Conservation (phyloP, 2,113 vertebrate genomes). For the Gambusia affinis region DNA sequence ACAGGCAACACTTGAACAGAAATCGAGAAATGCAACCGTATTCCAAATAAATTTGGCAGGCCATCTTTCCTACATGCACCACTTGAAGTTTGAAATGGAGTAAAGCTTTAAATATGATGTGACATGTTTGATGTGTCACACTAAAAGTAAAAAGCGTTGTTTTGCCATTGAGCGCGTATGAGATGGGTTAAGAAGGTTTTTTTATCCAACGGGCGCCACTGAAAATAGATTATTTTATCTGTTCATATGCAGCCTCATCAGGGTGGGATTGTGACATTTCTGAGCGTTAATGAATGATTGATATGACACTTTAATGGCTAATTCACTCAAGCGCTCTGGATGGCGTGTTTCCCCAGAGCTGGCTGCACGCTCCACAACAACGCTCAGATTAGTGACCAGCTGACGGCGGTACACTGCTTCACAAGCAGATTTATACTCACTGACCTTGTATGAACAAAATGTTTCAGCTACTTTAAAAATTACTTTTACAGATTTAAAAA, state of each 20-base stretch:
- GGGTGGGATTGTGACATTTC: conserved; percentile 38
- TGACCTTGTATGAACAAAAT: too few species aligned
- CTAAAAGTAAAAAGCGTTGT: conserved; percentile 4
- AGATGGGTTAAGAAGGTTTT: conserved; percentile 26
- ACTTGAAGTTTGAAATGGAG: background rate
- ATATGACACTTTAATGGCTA: conserved; percentile 60
- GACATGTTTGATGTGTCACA: conserved; percentile 18
- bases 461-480: too few species aligned
- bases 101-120: background rate
- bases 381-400: too few species aligned
- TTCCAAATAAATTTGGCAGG: background rate
- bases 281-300: conserved; percentile 65
- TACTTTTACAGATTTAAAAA: too few species aligned
- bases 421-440: too few species aligned
- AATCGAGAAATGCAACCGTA: background rate
- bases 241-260: conserved; percentile 35
- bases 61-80: background rate
- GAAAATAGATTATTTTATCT: conserved; percentile 56
- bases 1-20: background rate
- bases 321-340: conserved; percentile 56
- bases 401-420: too few species aligned
- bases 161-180: conserved; percentile 4
- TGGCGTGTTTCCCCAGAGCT: conserved; percentile 3
- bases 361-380: background rate
- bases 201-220: conserved; percentile 17